phyloP scores from a whole-genome alignment of 2,113 vertebrate genomes.

The Bagarius yarrelli region DNA sequence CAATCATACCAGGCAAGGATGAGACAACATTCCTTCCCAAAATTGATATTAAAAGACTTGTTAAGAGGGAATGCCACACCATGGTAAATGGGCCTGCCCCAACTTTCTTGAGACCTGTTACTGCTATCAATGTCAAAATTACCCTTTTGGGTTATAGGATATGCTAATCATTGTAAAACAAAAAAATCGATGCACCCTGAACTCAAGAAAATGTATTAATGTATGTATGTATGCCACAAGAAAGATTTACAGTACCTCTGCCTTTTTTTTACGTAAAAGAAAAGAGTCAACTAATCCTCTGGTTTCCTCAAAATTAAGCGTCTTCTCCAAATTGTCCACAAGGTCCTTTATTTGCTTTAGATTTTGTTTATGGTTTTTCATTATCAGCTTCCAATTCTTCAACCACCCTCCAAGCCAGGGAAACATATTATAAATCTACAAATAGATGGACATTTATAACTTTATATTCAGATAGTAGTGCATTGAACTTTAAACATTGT shows the following conservation, averaged over 20 bases:
- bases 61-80: too few species aligned
- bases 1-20: too few species aligned
- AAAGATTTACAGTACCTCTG: constrained; percentile 50
- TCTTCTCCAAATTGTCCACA: constrained; percentile 44
- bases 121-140: too few species aligned
- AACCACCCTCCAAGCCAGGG: constrained; percentile 57
- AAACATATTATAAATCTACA: constrained; percentile 69
- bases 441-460: neutral
- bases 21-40: too few species aligned
- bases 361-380: constrained; percentile 9
- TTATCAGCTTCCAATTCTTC: constrained; percentile 29
- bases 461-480: neutral
- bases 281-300: constrained; percentile 64
- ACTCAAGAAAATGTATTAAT: neutral
- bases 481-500: neutral
- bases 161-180: too few species aligned
- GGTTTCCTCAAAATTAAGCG: constrained; percentile 52
- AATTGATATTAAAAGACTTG: too few species aligned
- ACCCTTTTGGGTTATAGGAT: too few species aligned
- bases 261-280: constrained; percentile 56
- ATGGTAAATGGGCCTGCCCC: too few species aligned
- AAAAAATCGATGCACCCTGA: neutral
- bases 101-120: too few species aligned
- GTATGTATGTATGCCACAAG: neutral
- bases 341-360: neutral